phyloP scores from a whole-genome alignment of 2,113 vertebrate genomes.

The Paracanthobrama guichenoti region DNA sequence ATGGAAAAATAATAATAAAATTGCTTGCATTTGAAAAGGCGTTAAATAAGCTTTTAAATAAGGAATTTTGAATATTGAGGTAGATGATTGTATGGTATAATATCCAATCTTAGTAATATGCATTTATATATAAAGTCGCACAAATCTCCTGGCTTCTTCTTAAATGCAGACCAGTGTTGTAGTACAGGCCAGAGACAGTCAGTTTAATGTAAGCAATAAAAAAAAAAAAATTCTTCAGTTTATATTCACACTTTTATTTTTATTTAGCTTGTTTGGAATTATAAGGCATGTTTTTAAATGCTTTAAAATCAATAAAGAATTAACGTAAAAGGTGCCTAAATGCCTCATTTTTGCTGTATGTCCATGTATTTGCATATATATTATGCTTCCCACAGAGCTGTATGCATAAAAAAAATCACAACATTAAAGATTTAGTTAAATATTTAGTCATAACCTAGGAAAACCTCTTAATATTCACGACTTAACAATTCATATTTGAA shows the following conservation, averaged over 20 bases:
- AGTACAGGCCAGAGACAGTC: constrained; percentile 60
- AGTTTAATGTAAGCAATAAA: constrained; percentile 77
- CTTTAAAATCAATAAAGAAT: constrained; percentile 95
- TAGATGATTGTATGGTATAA: neutral
- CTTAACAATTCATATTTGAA: no score
- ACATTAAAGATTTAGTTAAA: neutral
- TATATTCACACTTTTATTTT: constrained; percentile 55
- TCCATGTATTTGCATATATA: neutral
- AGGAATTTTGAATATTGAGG: neutral
- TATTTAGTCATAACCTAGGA: no score
- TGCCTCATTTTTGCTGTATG: neutral
- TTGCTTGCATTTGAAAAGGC: neutral
- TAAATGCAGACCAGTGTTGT: constrained; percentile 55
- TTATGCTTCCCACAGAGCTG: neutral
- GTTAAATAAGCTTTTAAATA: neutral
- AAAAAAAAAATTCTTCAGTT: constrained; percentile 59
- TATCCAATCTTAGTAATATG: neutral
- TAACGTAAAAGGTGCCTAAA: constrained; percentile 73
- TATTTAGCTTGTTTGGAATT: constrained; percentile 84
- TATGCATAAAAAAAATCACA: neutral
- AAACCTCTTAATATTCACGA: no score
- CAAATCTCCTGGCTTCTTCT: neutral
- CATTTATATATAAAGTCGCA: no score
- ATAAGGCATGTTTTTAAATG: constrained; percentile 90
- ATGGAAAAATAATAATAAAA: neutral